Conservation (phyloP, 2,113 vertebrate species). For the Dasyornis broadbenti region DNA sequence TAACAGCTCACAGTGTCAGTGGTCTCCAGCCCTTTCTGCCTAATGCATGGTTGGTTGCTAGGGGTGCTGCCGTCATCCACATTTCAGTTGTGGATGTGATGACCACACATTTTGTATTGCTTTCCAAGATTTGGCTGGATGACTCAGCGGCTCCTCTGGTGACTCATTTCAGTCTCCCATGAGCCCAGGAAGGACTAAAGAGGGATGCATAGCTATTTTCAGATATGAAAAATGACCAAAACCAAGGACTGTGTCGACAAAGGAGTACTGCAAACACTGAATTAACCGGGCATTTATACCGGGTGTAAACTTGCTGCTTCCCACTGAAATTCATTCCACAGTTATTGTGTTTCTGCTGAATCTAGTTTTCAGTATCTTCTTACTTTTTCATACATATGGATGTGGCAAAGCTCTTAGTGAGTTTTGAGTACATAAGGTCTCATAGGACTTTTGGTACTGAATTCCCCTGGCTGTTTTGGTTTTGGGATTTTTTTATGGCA, state of each 20-base stretch:
- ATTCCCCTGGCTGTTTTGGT: neutral
- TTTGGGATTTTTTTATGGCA: neutral
- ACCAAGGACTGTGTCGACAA: neutral
- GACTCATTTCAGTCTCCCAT: conserved; percentile 38
- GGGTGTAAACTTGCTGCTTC: neutral
- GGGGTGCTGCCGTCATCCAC: neutral
- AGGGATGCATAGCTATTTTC: neutral
- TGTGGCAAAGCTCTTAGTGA: neutral
- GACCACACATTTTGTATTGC: neutral
- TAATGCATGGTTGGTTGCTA: neutral
- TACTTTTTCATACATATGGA: neutral
- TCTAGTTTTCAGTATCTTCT: neutral
- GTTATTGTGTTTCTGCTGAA: neutral
- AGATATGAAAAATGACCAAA: neutral
- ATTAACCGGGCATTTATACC: neutral
- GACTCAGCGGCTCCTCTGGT: conserved; percentile 30
- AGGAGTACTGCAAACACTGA: neutral
- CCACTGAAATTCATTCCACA: neutral
- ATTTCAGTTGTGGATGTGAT: neutral
- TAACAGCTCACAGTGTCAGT: neutral
- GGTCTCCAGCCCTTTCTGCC: neutral
- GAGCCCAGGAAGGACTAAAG: conserved; percentile 15
- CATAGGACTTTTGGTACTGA: neutral
- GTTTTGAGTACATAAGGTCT: neutral
- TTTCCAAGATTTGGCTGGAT: conserved; percentile 30